phyloP scores from a whole-genome alignment of 2,888 invertebrate species.

The Idaea aversata region DNA sequence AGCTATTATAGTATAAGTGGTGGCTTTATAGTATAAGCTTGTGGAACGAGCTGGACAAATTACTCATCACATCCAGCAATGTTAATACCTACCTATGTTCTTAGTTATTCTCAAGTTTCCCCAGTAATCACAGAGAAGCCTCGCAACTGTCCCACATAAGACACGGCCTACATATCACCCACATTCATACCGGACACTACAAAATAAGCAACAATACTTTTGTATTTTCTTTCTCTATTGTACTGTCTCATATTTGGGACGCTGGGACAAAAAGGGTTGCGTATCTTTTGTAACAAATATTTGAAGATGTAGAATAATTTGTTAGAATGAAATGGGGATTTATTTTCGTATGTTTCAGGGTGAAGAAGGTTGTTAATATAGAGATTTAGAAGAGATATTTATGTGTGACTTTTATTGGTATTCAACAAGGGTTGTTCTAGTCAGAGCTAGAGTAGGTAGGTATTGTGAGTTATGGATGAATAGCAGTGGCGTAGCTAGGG shows the following conservation, averaged over 20 bases:
- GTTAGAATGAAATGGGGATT: conserved; percentile 22
- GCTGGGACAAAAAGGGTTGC: background rate
- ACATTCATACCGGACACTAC: conserved; percentile 1
- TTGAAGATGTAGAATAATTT: conserved; percentile 26
- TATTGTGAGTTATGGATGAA: background rate
- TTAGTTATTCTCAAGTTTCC: background rate
- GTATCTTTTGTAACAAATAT: conserved; percentile 22
- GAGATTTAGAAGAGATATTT: background rate
- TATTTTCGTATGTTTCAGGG: conserved; percentile 11
- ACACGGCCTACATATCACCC: background rate
- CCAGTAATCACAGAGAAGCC: background rate
- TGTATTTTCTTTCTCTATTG: background rate
- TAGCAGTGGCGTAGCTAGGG: too few species aligned
- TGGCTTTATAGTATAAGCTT: too few species aligned
- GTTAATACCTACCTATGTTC: background rate
- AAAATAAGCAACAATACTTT: background rate
- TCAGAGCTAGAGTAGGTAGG: background rate
- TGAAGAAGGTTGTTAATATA: background rate
- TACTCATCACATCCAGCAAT: background rate
- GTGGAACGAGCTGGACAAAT: background rate
- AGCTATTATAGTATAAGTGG: too few species aligned
- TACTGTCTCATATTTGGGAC: background rate
- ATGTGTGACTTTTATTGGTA: background rate
- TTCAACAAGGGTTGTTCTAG: background rate
- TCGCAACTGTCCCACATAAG: background rate